Evolutionary conservation across 1,140 invertebrate species (phyloP).

Genomic region (Dendrolimus kikuchii): DNA sequence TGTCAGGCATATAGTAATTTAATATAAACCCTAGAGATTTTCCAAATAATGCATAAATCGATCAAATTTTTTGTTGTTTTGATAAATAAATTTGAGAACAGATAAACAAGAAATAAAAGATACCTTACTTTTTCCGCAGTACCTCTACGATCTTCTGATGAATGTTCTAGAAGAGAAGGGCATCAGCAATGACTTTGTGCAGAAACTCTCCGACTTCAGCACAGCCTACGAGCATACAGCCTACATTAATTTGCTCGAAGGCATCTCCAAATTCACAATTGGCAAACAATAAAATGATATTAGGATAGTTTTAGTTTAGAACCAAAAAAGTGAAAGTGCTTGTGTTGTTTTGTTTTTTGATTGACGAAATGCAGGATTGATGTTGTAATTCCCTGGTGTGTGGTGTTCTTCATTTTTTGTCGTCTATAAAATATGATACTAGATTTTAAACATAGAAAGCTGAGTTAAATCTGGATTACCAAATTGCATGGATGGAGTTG

Average conservation of each 20-base stretch:
- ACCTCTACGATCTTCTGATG: conserved; percentile 94
- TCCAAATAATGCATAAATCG: too few species aligned
- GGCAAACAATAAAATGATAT: conserved; percentile 64
- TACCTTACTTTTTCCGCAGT: conserved; percentile 75
- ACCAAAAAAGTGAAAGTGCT: not conserved
- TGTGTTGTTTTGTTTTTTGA: not conserved
- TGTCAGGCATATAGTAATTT: too few species aligned
- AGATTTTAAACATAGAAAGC: too few species aligned
- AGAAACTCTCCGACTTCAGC: conserved; percentile 88
- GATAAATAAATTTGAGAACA: not conserved
- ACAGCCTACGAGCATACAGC: conserved; percentile 92
- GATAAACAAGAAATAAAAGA: not conserved
- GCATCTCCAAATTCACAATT: conserved; percentile 87
- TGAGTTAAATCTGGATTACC: too few species aligned
- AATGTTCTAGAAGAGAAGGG: conserved; percentile 95
- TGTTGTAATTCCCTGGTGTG: too few species aligned
- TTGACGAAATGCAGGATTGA: too few species aligned
- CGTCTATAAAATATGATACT: too few species aligned
- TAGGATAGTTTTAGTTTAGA: not conserved
- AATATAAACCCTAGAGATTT: too few species aligned
- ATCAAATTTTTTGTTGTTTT: not conserved
- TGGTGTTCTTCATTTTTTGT: too few species aligned
- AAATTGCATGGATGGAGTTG: too few species aligned
- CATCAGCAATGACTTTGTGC: conserved; percentile 91
- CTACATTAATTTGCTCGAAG: conserved; percentile 89